Evolutionary conservation across 2,797 vertebrate genomes (phyloP).

Genomic region (Enteromius argenteus): DNA sequence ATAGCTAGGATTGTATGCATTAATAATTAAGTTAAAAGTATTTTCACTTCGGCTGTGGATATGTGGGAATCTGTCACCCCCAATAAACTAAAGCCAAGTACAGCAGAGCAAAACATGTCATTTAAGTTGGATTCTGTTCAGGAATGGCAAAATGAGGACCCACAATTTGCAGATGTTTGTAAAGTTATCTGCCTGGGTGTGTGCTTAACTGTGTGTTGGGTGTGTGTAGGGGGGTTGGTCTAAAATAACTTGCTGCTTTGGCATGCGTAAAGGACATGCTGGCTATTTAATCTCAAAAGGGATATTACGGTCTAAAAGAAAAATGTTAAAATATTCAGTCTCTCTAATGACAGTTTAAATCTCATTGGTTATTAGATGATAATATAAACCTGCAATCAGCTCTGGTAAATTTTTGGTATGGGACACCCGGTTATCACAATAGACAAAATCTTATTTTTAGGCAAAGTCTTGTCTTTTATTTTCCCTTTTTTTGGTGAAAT

Average conservation of each 20-base stretch:
- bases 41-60: constrained; percentile 13
- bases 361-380: constrained; percentile 64
- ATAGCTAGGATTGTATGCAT: background rate
- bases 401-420: constrained; percentile 18
- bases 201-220: constrained; percentile 61
- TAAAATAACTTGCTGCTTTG: constrained; percentile 84
- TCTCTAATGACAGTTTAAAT: background rate
- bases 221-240: constrained; percentile 51
- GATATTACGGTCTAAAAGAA: background rate
- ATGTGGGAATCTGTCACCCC: constrained; percentile 37
- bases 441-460: background rate
- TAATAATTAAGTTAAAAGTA: constrained; percentile 19
- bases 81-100: background rate
- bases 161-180: constrained; percentile 89
- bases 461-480: background rate
- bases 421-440: background rate
- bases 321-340: background rate
- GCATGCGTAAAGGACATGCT: constrained; percentile 64
- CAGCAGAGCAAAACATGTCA: constrained; percentile 63
- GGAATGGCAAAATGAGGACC: constrained; percentile 69
- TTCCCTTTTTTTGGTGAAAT: background rate
- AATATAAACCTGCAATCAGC: constrained; percentile 49
- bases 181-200: constrained; percentile 77
- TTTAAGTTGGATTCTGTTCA: constrained; percentile 75
- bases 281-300: constrained; percentile 8